phyloP scores from a whole-genome alignment of 1,140 invertebrate genomes.

The Pissodes strobi region DNA sequence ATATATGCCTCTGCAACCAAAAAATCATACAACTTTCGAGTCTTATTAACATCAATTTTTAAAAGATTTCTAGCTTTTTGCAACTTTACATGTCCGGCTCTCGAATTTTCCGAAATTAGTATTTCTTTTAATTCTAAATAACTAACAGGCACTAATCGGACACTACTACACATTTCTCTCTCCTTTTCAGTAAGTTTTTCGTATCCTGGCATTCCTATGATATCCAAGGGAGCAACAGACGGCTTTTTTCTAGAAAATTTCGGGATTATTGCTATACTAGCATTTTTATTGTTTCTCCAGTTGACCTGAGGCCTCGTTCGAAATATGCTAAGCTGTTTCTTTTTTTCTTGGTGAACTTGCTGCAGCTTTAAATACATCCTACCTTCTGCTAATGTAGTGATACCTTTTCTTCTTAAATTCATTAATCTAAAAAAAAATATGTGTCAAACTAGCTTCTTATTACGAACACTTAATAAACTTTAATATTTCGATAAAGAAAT shows the following conservation, averaged over 20 bases:
- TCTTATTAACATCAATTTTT: constrained; percentile 95
- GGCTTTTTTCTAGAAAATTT: constrained; percentile 39
- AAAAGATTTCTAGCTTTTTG: constrained; percentile 80
- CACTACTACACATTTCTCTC: constrained; percentile 73
- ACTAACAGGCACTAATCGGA: constrained; percentile 73
- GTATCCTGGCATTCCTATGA: constrained; percentile 77
- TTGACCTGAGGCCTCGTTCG: constrained; percentile 44
- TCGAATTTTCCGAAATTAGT: constrained; percentile 76
- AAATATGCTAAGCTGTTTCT: constrained; percentile 59
- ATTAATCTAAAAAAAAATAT: constrained; percentile 62
- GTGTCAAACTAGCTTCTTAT: too few species aligned
- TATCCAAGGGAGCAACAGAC: constrained; percentile 70
- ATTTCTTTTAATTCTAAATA: constrained; percentile 78
- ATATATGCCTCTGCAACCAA: constrained; percentile 74
- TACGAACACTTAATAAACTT: too few species aligned
- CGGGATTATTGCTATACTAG: constrained; percentile 22
- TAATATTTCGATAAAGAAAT: too few species aligned
- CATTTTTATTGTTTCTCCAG: constrained; percentile 50
- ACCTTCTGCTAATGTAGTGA: constrained; percentile 69
- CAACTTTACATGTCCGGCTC: constrained; percentile 69
- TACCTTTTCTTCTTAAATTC: constrained; percentile 72
- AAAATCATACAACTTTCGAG: constrained; percentile 86
- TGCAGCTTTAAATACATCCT: constrained; percentile 69
- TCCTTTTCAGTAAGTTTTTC: constrained; percentile 75
- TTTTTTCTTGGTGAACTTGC: constrained; percentile 62